Percentiles rank a stretch among this genome's conserved stretches.
Evolutionary conservation across 2,888 invertebrate species (phyloP).

Genomic region (Microdon myrmicae): DNA sequence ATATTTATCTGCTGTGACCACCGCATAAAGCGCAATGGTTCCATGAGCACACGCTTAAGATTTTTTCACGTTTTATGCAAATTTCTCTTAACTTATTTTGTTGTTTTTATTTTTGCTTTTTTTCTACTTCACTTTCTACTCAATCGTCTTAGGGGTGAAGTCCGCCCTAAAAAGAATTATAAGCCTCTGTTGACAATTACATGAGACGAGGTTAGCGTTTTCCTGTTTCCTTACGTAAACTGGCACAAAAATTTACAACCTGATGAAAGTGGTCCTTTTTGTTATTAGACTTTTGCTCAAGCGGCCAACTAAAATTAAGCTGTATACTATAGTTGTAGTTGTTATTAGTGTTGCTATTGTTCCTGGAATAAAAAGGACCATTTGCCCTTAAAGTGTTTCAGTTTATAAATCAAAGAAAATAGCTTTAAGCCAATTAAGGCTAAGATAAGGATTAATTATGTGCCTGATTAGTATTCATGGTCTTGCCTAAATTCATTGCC

Average conservation of each 20-base stretch:
- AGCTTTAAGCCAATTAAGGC: conserved; percentile 56
- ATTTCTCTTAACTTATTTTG: no score
- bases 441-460: conserved; percentile 59
- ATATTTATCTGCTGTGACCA: conserved; percentile 53
- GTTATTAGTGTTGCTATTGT: conserved; percentile 13
- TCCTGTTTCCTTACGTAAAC: conserved; percentile 41
- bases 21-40: conserved; percentile 59
- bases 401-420: conserved; percentile 52
- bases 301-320: conserved; percentile 37
- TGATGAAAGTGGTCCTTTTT: conserved; percentile 51
- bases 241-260: conserved; percentile 42
- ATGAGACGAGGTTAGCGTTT: conserved; percentile 29
- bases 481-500: no score
- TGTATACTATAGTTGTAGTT: no score
- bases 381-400: conserved; percentile 49
- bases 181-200: conserved; percentile 39
- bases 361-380: conserved; percentile 20
- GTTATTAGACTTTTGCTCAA: conserved; percentile 12
- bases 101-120: not conserved
- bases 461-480: conserved; percentile 50
- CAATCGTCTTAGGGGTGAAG: not conserved
- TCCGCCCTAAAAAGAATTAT: no score
- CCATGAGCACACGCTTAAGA: conserved; percentile 55
- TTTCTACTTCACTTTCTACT: not conserved
- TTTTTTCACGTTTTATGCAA: conserved; percentile 51